Base-by-base conservation (phyloP, 2,797 vertebrate genomes). In the Lagorchestes hirsutus region DNA sequence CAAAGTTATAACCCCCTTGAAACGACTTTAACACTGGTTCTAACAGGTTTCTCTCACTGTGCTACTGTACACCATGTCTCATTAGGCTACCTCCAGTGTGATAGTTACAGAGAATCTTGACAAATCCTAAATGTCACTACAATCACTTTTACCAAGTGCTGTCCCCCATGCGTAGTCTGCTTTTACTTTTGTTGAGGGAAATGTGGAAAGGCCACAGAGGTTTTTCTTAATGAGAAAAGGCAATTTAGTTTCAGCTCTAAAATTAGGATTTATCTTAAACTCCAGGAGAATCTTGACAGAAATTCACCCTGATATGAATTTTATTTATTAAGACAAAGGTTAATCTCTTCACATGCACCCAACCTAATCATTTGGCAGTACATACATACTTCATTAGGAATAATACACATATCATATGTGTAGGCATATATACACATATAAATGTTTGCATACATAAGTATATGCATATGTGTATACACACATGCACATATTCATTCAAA, bases 241-340 rank as follows among this genome's bases (percentile, higher is more conserved):
- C 34, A 96, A 98, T 97, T 96, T 97, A 93, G 24, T 95, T 87
- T 74, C 56, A 94, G 18, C 12, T 98, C 96, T 97, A 93, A 97
- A 98, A 97, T 91, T 96, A 55, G 87, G 93, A 29, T 0, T 96
- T 59, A 90, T 95, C 93, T 90, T 97, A 96, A 82, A 62, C 90
- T 97, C 93, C 82, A 50, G 92, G 96, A 97, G 11, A 22, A 95
- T 97, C 90, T 6, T 16, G 94, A 97, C 40, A 98, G 95, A 96
- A 98, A 92, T 96, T 95, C 94, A 98, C 97, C 67, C 46, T 56
- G 29, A 4, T 92, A 90, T 95, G 62, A 9, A 91, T 2, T 13
- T 40, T 52, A 11, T 95, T 94, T 96, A 97, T 97, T 97, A 98
- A 97, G 46, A 96, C 94, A 98, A 98, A 98, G 96, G 50, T 97